These are phyloP conservation scores for Sakesphorus luctuosus DNA, from an alignment of 2,113 vertebrate genomes.

Conservation along the genomic window DNA sequence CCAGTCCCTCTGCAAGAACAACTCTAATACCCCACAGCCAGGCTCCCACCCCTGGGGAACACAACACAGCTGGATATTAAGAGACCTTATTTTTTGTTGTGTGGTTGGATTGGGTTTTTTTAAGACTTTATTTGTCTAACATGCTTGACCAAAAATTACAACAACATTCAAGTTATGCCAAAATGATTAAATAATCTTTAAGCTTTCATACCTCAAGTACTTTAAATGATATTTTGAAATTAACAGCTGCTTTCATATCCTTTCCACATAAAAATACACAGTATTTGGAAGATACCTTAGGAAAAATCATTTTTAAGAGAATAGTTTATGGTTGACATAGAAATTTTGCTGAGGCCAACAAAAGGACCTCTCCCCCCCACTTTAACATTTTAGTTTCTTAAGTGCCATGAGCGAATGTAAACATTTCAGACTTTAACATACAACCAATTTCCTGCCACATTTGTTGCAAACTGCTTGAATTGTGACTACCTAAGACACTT, in stretches of 20 bases:
- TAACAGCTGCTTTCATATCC: constrained; percentile 68
- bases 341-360: constrained; percentile 46
- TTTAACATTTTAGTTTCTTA: background rate
- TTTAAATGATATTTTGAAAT: constrained; percentile 71
- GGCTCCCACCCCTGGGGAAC: background rate
- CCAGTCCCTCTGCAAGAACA: accelerated
- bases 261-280: constrained; percentile 81
- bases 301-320: constrained; percentile 70
- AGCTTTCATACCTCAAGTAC: constrained; percentile 63
- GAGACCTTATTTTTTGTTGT: background rate
- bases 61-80: background rate
- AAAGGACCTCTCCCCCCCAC: background rate
- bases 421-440: constrained; percentile 39
- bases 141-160: constrained; percentile 82
- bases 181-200: constrained; percentile 68
- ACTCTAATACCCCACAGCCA: background rate
- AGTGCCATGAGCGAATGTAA: constrained; percentile 34
- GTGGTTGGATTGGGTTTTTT: background rate
- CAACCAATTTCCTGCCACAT: constrained; percentile 51
- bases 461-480: constrained; percentile 3
- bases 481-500: constrained; percentile 24
- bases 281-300: constrained; percentile 74
- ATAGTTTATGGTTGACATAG: constrained; percentile 62
- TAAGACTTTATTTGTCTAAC: constrained; percentile 82
- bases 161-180: constrained; percentile 77